These are phyloP conservation scores for Acleris cristana DNA, from an alignment of 2,888 invertebrate genomes.

Conservation along the genomic window DNA sequence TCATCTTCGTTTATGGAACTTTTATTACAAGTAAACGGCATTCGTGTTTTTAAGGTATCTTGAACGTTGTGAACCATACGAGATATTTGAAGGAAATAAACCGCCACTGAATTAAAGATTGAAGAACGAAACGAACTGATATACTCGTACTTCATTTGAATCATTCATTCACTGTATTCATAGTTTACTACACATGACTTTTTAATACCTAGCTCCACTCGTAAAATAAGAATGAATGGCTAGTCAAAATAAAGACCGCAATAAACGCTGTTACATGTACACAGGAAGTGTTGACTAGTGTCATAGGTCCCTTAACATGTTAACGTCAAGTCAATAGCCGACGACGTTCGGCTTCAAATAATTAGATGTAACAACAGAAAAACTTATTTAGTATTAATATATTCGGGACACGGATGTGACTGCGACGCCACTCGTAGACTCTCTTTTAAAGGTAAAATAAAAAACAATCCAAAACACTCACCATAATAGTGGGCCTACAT, in stretches of 20 bases:
- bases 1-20: no score
- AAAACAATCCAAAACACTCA: conserved; percentile 59
- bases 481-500: conserved; percentile 61
- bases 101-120: no score
- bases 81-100: no score
- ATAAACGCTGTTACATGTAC: conserved; percentile 21
- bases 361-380: conserved; percentile 56
- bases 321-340: conserved; percentile 33
- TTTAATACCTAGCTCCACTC: neutral
- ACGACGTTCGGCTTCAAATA: conserved; percentile 48
- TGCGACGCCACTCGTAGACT: conserved; percentile 55
- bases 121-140: no score
- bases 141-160: no score
- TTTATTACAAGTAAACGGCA: no score
- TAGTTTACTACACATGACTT: neutral
- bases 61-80: no score
- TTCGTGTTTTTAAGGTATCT: no score
- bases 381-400: conserved; percentile 70
- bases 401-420: conserved; percentile 66
- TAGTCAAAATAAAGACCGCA: conserved; percentile 16
- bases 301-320: conserved; percentile 45
- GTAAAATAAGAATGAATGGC: conserved; percentile 19
- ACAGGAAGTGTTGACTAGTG: conserved; percentile 49
- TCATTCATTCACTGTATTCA: no score
- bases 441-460: conserved; percentile 52